These are phyloP conservation scores for Psophia crepitans DNA, from an alignment of 2,113 vertebrate genomes.

Conservation along the genomic window DNA sequence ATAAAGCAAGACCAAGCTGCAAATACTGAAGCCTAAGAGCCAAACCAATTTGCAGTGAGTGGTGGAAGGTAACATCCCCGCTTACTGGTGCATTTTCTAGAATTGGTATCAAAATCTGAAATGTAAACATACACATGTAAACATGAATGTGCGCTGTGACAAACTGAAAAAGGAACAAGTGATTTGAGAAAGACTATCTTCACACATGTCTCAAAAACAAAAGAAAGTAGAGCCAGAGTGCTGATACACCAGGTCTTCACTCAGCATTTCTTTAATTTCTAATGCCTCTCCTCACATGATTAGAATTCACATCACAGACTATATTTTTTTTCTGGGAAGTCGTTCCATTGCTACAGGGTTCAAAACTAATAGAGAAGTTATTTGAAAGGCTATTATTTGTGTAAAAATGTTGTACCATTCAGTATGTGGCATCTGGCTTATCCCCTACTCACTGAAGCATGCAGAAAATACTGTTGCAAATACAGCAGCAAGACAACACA, in stretches of 20 bases:
- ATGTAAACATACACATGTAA: not conserved
- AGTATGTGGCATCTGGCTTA: not conserved
- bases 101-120: constrained; percentile 1
- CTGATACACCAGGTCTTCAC: not conserved
- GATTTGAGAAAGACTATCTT: not conserved
- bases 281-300: not conserved
- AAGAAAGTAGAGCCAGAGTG: not conserved
- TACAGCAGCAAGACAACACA: not conserved
- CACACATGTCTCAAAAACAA: not conserved
- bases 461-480: not conserved
- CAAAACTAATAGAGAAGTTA: not conserved
- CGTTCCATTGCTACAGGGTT: not conserved
- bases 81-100: not conserved
- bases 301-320: not conserved
- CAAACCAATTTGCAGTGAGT: constrained; percentile 30
- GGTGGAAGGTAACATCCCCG: not conserved
- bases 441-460: not conserved
- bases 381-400: not conserved
- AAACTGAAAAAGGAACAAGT: not conserved
- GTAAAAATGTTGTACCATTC: not conserved
- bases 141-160: not conserved
- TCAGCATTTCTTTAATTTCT: not conserved
- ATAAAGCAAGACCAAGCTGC: constrained; percentile 66
- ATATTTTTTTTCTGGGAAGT: not conserved
- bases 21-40: constrained; percentile 9